These are phyloP conservation scores for Caenorhabditis sinica DNA, from an alignment of 2,888 invertebrate species.

Conservation along the genomic window DNA sequence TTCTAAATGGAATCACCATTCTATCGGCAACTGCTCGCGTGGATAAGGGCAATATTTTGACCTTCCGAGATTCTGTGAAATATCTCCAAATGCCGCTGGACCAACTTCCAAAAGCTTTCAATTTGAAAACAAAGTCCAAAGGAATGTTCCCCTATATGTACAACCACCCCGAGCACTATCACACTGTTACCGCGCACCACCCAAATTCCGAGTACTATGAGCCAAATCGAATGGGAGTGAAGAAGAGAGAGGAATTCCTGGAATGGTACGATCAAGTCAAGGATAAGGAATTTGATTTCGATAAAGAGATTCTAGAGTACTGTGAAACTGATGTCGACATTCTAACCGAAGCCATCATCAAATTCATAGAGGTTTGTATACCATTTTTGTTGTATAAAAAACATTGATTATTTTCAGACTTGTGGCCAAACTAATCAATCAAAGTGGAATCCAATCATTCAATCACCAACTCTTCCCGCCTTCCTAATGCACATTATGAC, in stretches of 20 bases:
- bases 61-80: background rate
- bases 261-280: background rate
- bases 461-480: background rate
- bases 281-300: slow-evolving; percentile 10
- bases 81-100: background rate
- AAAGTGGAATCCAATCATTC: slow-evolving; percentile 11
- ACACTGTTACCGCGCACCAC: background rate
- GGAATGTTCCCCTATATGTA: background rate
- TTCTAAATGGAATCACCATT: background rate
- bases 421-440: background rate
- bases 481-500: background rate
- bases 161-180: background rate
- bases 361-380: background rate
- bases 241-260: background rate
- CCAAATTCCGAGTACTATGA: background rate
- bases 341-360: background rate
- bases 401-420: too few relatives aligned
- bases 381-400: too few relatives aligned
- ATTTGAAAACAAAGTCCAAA: background rate
- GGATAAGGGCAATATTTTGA: background rate
- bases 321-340: slow-evolving; percentile 11
- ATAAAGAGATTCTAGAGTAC: slow-evolving; percentile 8
- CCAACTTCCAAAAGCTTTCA: background rate
- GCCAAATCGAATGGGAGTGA: background rate
- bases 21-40: background rate